Conservation (phyloP, 2,797 vertebrate genomes). For the Ptychobarbus kaznakovi region DNA sequence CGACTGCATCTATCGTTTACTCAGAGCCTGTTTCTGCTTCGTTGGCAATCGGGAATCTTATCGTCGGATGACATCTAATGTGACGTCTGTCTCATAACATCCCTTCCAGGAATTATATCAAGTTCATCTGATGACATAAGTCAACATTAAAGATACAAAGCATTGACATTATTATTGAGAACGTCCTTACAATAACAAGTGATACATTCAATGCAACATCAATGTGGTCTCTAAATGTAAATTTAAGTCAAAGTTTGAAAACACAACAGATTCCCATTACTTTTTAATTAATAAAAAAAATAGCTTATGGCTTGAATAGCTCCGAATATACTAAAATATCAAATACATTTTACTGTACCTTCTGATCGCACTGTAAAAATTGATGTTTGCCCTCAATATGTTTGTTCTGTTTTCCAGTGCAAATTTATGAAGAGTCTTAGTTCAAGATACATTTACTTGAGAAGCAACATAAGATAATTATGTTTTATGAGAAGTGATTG, state of each 20-base stretch:
- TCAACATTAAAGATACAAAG: background rate
- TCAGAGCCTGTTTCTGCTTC: constrained; percentile 47
- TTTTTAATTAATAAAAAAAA: too few relatives aligned
- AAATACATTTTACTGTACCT: too few relatives aligned
- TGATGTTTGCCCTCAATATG: too few relatives aligned
- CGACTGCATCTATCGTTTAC: constrained; percentile 29
- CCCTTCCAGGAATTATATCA: background rate
- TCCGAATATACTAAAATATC: background rate
- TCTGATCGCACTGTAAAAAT: too few relatives aligned
- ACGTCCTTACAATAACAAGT: background rate
- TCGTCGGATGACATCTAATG: background rate
- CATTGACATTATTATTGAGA: background rate
- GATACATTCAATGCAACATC: too few relatives aligned
- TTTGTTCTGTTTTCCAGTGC: too few relatives aligned
- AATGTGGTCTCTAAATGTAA: too few relatives aligned
- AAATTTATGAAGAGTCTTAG: background rate
- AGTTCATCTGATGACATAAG: background rate
- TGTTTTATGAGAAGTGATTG: too few relatives aligned
- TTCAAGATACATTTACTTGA: background rate
- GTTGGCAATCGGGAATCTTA: constrained; percentile 10
- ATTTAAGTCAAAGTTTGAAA: too few relatives aligned
- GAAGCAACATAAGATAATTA: too few relatives aligned
- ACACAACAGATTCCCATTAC: too few relatives aligned
- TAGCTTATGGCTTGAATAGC: too few relatives aligned
- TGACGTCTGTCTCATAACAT: background rate